These are phyloP conservation scores for Menidia beryllina DNA, from an alignment of 2,113 vertebrate species.

Conservation along the genomic window DNA sequence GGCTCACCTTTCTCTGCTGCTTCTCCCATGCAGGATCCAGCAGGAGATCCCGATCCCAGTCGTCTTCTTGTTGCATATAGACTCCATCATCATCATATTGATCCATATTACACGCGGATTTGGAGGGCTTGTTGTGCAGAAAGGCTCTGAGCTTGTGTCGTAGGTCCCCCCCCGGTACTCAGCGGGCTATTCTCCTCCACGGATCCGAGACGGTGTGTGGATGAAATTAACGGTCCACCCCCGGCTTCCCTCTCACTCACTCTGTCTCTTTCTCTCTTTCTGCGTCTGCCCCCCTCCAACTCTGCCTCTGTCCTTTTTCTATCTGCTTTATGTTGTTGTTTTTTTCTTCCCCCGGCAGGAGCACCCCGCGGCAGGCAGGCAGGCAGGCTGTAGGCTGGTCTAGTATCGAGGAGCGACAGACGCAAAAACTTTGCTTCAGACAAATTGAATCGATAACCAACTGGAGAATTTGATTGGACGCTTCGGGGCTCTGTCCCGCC, in stretches of 20 bases:
- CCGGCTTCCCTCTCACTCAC: constrained; percentile 46
- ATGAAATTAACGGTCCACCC: constrained; percentile 75
- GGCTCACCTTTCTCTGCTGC: constrained; percentile 93
- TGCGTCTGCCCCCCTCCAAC: constrained; percentile 23
- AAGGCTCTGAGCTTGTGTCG: constrained; percentile 32
- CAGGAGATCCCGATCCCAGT: constrained; percentile 95
- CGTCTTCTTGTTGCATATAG: constrained; percentile 94
- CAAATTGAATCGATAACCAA: constrained; percentile 66
- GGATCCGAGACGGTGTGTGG: constrained; percentile 72
- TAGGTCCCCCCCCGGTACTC: constrained; percentile 55
- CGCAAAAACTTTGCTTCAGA: constrained; percentile 78
- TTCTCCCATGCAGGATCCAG: constrained; percentile 98
- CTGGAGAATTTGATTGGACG: constrained; percentile 70
- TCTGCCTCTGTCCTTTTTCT: constrained; percentile 51
- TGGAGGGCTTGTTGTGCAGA: not conserved
- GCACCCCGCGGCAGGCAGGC: constrained; percentile 22
- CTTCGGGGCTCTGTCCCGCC: constrained; percentile 40
- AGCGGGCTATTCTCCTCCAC: constrained; percentile 63
- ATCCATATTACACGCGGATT: constrained; percentile 82
- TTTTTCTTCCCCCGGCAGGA: constrained; percentile 31
- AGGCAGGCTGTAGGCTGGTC: constrained; percentile 65
- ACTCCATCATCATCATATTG: constrained; percentile 87
- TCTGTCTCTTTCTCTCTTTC: constrained; percentile 35
- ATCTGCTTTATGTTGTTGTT: constrained; percentile 33
- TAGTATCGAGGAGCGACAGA: constrained; percentile 49